Evolutionary conservation across 2,888 invertebrate genomes (phyloP).

Genomic region (Buathra laborator): DNA sequence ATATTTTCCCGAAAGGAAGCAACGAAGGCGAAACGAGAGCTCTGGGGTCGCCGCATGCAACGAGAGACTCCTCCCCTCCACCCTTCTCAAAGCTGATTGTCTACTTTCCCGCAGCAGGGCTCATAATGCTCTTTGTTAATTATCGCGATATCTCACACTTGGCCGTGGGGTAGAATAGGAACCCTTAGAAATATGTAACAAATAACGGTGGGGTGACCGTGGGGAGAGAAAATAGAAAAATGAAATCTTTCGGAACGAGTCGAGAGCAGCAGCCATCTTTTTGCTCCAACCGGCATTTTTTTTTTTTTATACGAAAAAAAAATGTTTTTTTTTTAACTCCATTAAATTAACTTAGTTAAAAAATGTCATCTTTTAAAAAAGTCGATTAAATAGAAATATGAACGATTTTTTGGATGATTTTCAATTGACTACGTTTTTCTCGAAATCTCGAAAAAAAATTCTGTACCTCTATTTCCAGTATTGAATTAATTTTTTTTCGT

Average conservation of each 20-base stretch:
- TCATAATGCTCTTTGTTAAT: conserved; percentile 57
- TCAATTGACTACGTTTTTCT: too few species aligned
- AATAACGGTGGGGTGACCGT: conserved; percentile 7
- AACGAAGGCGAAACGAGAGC: conserved; percentile 13
- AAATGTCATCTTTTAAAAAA: too few species aligned
- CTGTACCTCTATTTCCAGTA: too few species aligned
- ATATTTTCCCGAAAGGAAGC: conserved; percentile 54
- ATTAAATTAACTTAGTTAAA: not conserved
- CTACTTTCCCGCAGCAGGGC: conserved; percentile 22
- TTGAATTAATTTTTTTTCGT: too few species aligned
- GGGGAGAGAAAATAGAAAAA: conserved; percentile 19
- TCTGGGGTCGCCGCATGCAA: conserved; percentile 12
- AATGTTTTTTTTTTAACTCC: not conserved
- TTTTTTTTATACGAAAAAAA: not conserved
- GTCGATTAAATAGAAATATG: too few species aligned
- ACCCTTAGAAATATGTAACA: conserved; percentile 10
- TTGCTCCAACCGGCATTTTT: not conserved
- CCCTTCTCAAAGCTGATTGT: conserved; percentile 15
- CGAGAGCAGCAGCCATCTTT: not conserved
- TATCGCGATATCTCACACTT: conserved; percentile 45
- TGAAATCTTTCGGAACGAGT: not conserved
- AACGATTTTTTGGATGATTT: too few species aligned
- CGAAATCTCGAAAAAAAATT: too few species aligned
- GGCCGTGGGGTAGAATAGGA: conserved; percentile 8
- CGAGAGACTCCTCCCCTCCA: not conserved